These are phyloP conservation scores for Seladonia tumulorum DNA, from an alignment of 2,888 invertebrate genomes.

Conservation along the genomic window DNA sequence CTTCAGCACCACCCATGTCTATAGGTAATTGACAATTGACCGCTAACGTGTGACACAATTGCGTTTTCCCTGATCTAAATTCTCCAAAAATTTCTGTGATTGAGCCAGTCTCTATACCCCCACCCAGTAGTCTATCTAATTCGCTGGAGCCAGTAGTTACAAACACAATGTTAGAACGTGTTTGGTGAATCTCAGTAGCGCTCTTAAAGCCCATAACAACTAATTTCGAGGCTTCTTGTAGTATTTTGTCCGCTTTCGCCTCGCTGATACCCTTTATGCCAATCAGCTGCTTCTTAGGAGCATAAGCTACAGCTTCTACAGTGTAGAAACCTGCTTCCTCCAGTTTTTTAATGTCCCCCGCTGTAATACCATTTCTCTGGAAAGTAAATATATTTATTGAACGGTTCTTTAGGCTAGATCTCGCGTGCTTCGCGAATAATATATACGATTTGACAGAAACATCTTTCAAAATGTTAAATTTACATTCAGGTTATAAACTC, in stretches of 20 bases:
- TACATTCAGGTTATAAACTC: conserved; percentile 25
- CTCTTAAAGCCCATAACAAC: conserved; percentile 99
- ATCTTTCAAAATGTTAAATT: background rate
- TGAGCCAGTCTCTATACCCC: conserved; percentile 99
- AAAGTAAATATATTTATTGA: conserved; percentile 53
- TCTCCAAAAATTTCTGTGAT: conserved; percentile 99
- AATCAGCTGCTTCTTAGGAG: conserved; percentile 95
- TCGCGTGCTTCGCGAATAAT: background rate
- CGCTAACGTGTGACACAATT: conserved; percentile 97
- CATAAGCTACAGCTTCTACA: conserved; percentile 97
- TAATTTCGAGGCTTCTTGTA: conserved; percentile 95
- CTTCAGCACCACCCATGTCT: conserved; percentile 99
- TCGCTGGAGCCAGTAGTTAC: conserved; percentile 98
- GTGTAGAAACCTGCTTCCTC: conserved; percentile 97
- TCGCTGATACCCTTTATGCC: conserved; percentile 98
- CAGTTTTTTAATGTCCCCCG: conserved; percentile 96
- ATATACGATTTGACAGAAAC: background rate
- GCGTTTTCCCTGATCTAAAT: conserved; percentile 98
- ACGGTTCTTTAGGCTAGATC: background rate
- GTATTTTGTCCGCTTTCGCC: conserved; percentile 97
- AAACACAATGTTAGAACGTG: conserved; percentile 97
- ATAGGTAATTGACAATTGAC: conserved; percentile 99
- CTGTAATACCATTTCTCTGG: conserved; percentile 95
- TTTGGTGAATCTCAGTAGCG: conserved; percentile 97
- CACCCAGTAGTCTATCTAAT: conserved; percentile 95